These are phyloP conservation scores for Thryonomys swinderianus DNA, from an alignment of 2,113 vertebrate species.

Conservation along the genomic window DNA sequence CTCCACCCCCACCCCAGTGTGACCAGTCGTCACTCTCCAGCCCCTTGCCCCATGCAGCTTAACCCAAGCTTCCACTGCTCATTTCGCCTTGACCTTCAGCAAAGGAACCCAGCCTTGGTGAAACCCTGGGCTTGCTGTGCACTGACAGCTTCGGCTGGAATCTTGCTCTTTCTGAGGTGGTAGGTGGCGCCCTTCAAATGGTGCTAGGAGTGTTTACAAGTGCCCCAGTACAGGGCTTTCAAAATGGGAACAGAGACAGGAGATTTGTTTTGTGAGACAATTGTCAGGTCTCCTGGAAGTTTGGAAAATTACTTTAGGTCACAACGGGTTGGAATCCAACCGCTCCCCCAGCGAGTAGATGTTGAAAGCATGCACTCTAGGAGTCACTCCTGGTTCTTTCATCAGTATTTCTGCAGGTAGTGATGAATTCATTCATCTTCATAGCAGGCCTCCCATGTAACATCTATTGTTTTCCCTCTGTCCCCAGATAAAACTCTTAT, in stretches of 20 bases:
- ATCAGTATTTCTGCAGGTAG: background rate
- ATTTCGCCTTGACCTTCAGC: constrained; percentile 59
- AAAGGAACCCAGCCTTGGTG: constrained; percentile 18
- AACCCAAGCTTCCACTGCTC: constrained; percentile 31
- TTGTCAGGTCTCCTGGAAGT: constrained; percentile 48
- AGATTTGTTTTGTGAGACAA: background rate
- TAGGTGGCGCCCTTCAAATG: constrained; percentile 40
- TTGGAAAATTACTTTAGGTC: constrained; percentile 5
- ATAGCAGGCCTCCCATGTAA: background rate
- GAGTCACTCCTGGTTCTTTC: background rate
- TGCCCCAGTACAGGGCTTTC: constrained; percentile 27
- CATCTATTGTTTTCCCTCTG: background rate
- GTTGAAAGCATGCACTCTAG: background rate
- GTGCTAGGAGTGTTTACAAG: constrained; percentile 48
- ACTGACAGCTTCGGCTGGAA: background rate
- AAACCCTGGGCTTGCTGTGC: background rate
- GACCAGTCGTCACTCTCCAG: background rate
- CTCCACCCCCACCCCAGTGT: background rate
- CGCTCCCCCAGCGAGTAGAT: background rate
- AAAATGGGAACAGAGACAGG: background rate
- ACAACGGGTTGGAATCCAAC: background rate
- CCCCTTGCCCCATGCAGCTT: background rate
- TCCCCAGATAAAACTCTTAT: background rate
- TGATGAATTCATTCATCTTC: background rate
- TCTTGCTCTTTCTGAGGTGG: background rate